Evolutionary conservation across 30 jellyfish, hydroid and myxozoan species (phyloP).

Genomic region (Rhopilema esculentum): DNA sequence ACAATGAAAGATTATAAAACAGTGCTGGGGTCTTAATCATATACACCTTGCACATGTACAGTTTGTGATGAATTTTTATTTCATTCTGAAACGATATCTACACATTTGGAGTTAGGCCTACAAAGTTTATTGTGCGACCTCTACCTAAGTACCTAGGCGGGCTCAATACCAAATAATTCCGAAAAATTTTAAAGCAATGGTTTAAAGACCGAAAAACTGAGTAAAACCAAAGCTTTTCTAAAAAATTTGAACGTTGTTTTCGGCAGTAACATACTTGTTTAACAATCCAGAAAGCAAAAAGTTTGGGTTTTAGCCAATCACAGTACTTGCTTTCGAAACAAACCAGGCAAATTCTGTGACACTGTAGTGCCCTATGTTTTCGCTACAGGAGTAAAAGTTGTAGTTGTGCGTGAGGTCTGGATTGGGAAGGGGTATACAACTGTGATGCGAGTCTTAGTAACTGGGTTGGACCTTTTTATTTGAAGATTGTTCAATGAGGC

Average conservation of each 20-base stretch:
- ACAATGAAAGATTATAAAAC: no score
- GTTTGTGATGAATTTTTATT: no score
- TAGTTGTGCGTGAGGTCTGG: conserved; percentile 27
- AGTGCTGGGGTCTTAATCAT: no score
- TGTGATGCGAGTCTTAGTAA: conserved; percentile 17
- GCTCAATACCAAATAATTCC: conserved; percentile 13
- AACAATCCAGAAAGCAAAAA: conserved; percentile 7
- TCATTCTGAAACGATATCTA: background rate
- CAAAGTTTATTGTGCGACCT: conserved; percentile 8
- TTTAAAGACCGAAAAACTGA: conserved; percentile 24
- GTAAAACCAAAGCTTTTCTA: conserved; percentile 8
- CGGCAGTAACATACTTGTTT: conserved; percentile 26
- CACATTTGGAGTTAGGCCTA: conserved; percentile 22
- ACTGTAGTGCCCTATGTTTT: conserved; percentile 30
- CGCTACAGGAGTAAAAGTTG: conserved; percentile 37
- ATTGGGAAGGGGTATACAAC: conserved; percentile 23
- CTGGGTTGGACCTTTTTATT: conserved; percentile 32
- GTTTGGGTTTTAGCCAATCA: conserved; percentile 24
- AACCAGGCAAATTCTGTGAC: conserved; percentile 30
- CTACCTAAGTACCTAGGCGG: conserved; percentile 33
- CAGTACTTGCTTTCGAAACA: conserved; percentile 15
- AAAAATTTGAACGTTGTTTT: conserved; percentile 5
- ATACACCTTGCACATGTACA: no score
- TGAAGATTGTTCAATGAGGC: conserved; percentile 18
- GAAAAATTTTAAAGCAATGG: conserved; percentile 19